Evolutionary conservation across 2,888 invertebrate species (phyloP), one percentile per base, ranked within the genome.

Genomic region (Perizoma flavofasciatum): DNA sequence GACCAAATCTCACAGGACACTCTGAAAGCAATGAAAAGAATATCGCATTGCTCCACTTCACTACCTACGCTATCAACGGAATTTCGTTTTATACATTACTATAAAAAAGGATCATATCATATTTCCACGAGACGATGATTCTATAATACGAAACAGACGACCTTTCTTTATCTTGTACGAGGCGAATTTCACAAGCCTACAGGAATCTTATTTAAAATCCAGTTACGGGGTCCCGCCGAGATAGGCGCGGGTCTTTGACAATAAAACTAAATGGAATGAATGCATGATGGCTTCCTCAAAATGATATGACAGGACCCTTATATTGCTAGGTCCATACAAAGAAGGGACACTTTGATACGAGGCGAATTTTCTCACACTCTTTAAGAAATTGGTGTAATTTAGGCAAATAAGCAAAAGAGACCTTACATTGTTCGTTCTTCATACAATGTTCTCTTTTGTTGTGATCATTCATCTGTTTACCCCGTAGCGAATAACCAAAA

Each of bases 261-360:
- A 90, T 92, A 92, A 90, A 92, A 92, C 91, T 89, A 91, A 92
- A 91, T 92, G 89, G 89, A 92, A 92, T 87, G 90, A 90, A 91
- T 90, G 88, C 82, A 82, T 83, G 88, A 88, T 85, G 85, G 85
- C 84, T 85, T 87, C 85, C 86, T 86, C 83, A 83, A 83, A 82
- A 82, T 78, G 86, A 88, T 89, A 90, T 88, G 88, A 87, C 78
- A 82, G 79, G 79, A 71, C 78, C 74, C 79, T 80, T 83, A 58
- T 82, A 83, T 79, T 78, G 75, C 81, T 71, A 75, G 82, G 83
- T 83, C 83, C 82, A 75, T 82, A 77, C 72, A 52, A 78, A 73
- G 82, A 83, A 81, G 79, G 85, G 84, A 83, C 82, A 72, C 71
- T 80, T 75, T 83, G 78, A 83, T 83, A 81, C 78, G 80, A 77